phyloP scores from a whole-genome alignment of 92 coral and sea anemone genomes.

The Epizoanthus fatuus region DNA sequence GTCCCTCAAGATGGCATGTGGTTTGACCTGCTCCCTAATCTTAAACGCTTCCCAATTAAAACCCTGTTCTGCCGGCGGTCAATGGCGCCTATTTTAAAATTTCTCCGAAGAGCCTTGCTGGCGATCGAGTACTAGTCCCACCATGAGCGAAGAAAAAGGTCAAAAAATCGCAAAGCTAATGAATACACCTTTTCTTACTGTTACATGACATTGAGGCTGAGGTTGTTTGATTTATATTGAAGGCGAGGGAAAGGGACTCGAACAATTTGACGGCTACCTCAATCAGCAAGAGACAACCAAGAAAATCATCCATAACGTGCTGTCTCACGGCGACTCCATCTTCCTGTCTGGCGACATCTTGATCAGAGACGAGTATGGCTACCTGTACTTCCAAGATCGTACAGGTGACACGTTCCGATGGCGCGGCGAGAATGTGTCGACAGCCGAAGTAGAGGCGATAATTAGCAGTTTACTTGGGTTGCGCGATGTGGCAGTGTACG shows the following conservation, averaged over 20 bases:
- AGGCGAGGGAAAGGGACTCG: constrained; percentile 54
- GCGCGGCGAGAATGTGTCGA: constrained; percentile 94
- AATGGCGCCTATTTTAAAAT: no score
- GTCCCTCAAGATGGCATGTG: no score
- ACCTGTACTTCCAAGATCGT: constrained; percentile 49
- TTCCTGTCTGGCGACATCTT: constrained; percentile 44
- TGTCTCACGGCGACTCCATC: constrained; percentile 60
- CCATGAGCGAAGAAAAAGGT: no score
- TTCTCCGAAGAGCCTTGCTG: no score
- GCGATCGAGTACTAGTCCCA: no score
- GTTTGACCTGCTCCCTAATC: not conserved
- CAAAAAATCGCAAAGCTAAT: no score
- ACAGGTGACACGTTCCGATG: constrained; percentile 62
- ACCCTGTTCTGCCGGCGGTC: no score
- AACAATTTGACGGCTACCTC: constrained; percentile 89
- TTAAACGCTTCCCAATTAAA: no score
- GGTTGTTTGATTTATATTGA: constrained; percentile 3
- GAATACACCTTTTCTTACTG: no score
- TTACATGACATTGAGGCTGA: no score
- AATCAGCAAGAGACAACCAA: constrained; percentile 78
- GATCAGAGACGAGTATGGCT: constrained; percentile 38
- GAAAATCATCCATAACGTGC: constrained; percentile 40
- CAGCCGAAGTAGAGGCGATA: constrained; percentile 92
- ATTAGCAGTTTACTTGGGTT: constrained; percentile 81
- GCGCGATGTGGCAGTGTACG: constrained; percentile 92